Base-by-base conservation (phyloP, 2,113 vertebrate genomes). In the Takifugu bimaculatus region DNA sequence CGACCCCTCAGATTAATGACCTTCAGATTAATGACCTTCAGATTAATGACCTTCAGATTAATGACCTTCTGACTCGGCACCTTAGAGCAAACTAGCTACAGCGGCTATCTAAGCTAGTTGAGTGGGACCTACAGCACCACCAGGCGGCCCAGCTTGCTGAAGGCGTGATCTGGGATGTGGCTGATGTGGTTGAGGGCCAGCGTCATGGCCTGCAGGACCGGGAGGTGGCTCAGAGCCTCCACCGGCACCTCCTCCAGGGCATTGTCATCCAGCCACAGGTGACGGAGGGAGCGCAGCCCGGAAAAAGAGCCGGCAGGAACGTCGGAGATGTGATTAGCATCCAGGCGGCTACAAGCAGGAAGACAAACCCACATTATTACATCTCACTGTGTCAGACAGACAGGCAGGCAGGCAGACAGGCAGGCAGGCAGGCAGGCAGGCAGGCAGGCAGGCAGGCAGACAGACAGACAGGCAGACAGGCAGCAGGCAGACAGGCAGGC, bases 181-280 rank as follows among this genome's bases (percentile, higher is more conserved):
- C 65, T 75, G 87, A 97, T 94, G 63, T 70, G 90, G 88, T 97
- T 96, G 75, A 96, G 93, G 20, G 94, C 95, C 70, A 97, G 75
- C 15, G 95, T 97, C 90, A 96, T 92, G 80, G 95, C 95, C 62
- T 97, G 94, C 14, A 97, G 91, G 13, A 93, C 84, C 0, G 91
- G 89, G 49, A 97, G 89, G 14, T 82, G 87, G 68, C 88, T 87
- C 68, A 97, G 93, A 1, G 95, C 94, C 48, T 66, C 81, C 28
- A 88, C 81, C 0, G 94, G 95, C 70, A 97, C 93, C 81, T 93
- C 94, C 0, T 82, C 90, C 89, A 97, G 86, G 4, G 83, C 88
- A 26, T 96, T 97, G 65, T 96, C 95, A 0, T 97, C 94, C 86
- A 97, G 70, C 95, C 94, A 97, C 65, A 97, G 92, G 85, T 97